Evolutionary conservation across 2,797 vertebrate species (phyloP).

Genomic region (Odontamblyopus rebecca): DNA sequence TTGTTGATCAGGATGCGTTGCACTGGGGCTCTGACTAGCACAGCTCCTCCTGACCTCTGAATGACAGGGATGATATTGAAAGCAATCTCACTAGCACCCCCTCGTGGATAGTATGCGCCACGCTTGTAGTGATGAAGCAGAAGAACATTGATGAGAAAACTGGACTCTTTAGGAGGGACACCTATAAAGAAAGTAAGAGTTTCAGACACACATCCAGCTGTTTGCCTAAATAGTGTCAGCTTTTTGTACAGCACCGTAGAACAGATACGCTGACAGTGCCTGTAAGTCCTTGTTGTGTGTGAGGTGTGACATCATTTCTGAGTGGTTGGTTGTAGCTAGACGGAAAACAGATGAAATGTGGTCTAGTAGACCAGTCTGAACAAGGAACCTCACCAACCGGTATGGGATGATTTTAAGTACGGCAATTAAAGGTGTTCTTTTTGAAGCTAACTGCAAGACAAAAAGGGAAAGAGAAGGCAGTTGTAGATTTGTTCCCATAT

Average conservation of each 20-base stretch:
- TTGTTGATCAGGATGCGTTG: slow-evolving; percentile 71
- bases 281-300: slow-evolving; percentile 78
- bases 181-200: slow-evolving; percentile 55
- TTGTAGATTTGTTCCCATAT: background rate
- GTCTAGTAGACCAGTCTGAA: slow-evolving; percentile 66
- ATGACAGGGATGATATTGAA: slow-evolving; percentile 81
- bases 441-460: slow-evolving; percentile 49
- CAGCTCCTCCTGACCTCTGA: slow-evolving; percentile 72
- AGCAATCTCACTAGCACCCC: slow-evolving; percentile 81
- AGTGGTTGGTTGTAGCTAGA: slow-evolving; percentile 74
- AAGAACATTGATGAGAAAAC: slow-evolving; percentile 81
- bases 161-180: slow-evolving; percentile 81
- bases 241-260: slow-evolving; percentile 72
- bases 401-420: slow-evolving; percentile 77
- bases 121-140: slow-evolving; percentile 84
- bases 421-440: slow-evolving; percentile 64
- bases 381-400: slow-evolving; percentile 66
- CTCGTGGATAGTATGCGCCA: slow-evolving; percentile 82
- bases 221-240: background rate
- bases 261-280: slow-evolving; percentile 78
- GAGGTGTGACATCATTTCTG: slow-evolving; percentile 64
- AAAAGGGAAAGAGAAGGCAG: background rate
- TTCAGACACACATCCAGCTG: background rate
- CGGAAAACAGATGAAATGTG: slow-evolving; percentile 74
- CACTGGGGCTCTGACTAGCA: slow-evolving; percentile 80